These are phyloP conservation scores for Nephotettix cincticeps DNA, from an alignment of 1,140 invertebrate genomes.

Conservation along the genomic window DNA sequence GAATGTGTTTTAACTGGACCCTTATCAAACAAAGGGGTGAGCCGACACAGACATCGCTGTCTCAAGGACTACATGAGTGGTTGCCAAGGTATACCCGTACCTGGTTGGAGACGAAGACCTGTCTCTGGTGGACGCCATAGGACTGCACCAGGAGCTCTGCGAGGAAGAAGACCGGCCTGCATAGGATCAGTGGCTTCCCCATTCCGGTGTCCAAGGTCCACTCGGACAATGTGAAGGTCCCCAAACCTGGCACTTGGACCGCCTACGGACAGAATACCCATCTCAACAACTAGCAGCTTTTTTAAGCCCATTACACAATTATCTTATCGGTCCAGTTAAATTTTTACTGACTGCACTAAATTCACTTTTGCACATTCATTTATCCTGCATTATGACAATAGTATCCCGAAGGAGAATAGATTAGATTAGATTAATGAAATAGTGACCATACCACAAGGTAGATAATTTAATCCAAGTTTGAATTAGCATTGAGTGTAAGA, in stretches of 20 bases:
- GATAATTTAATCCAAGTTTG: no score
- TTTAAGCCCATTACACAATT: no score
- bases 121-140: conserved; percentile 1
- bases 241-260: conserved; percentile 10
- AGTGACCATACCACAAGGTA: no score
- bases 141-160: neutral
- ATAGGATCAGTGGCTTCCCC: neutral
- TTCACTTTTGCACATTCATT: no score
- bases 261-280: neutral
- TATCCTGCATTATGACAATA: no score
- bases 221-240: conserved; percentile 22
- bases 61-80: neutral
- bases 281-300: no score
- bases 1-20: neutral
- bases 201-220: conserved; percentile 25
- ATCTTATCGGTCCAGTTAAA: no score
- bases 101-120: neutral
- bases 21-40: neutral
- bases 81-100: neutral
- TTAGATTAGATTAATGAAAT: no score
- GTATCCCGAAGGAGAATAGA: no score
- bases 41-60: neutral
- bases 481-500: no score
- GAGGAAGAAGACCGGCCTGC: conserved; percentile 15
- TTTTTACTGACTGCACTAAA: no score